phyloP scores from a whole-genome alignment of 2,113 vertebrate genomes.

The Brevimyrus niger region DNA sequence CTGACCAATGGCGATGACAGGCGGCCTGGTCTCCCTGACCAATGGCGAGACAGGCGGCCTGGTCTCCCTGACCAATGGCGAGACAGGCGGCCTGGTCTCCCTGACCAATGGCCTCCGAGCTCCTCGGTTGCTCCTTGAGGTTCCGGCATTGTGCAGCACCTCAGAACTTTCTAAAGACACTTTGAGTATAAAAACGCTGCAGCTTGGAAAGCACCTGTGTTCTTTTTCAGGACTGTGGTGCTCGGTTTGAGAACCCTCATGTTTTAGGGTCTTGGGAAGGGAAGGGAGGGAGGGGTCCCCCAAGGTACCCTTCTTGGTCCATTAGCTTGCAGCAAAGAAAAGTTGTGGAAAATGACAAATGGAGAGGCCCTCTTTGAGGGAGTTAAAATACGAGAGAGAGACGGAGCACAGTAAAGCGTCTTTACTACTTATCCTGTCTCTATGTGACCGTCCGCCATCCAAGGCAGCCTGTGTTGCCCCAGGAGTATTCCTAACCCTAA shows the following conservation, averaged over 20 bases:
- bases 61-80: neutral
- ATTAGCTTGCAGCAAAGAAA: neutral
- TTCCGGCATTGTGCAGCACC: neutral
- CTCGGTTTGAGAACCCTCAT: neutral
- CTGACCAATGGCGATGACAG: neutral
- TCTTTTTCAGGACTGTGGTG: neutral
- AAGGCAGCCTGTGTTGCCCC: neutral
- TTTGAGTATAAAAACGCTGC: neutral
- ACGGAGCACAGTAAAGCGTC: slow-evolving; percentile 1
- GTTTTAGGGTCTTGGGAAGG: neutral
- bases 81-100: too few relatives aligned
- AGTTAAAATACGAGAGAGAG: neutral
- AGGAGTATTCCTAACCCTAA: neutral
- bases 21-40: too few relatives aligned
- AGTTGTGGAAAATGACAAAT: neutral
- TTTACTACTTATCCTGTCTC: neutral
- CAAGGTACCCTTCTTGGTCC: neutral
- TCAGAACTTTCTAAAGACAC: neutral
- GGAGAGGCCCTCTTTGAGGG: neutral
- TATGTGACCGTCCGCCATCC: neutral
- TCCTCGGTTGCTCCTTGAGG: neutral
- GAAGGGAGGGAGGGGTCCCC: neutral
- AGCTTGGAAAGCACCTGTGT: neutral
- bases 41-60: too few relatives aligned
- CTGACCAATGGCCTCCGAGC: neutral